phyloP scores from a whole-genome alignment of 2,888 invertebrate genomes.

The Tenodera sinensis region DNA sequence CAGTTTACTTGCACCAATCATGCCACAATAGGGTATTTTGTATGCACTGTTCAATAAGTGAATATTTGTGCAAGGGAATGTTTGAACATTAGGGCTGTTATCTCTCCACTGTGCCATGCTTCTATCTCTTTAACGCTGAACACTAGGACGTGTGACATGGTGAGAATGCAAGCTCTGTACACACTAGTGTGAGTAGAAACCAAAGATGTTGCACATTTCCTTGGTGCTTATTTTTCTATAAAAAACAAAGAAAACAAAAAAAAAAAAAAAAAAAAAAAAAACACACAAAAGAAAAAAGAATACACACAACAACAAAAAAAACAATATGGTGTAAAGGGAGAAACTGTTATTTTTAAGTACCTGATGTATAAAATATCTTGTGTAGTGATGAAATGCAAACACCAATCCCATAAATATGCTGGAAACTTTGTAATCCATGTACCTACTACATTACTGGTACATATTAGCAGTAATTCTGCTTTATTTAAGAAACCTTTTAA shows the following conservation, averaged over 20 bases:
- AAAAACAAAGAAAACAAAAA: not conserved
- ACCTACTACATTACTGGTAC: not conserved
- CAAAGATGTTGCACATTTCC: conserved; percentile 25
- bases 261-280: conserved; percentile 12
- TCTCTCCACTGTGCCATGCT: not conserved
- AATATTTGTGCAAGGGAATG: not conserved
- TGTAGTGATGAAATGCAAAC: conserved; percentile 8
- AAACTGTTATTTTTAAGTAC: conserved; percentile 24
- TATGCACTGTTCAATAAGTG: not conserved
- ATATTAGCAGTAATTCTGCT: conserved; percentile 5
- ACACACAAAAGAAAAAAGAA: conserved; percentile 14
- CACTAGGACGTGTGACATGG: not conserved
- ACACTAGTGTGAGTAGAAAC: conserved; percentile 17
- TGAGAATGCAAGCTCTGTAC: not conserved
- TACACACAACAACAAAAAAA: no score
- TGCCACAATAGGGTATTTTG: not conserved
- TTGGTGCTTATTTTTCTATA: conserved; percentile 28
- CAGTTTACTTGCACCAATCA: not conserved
- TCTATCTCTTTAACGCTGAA: not conserved
- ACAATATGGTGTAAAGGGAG: not conserved
- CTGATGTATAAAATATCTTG: conserved; percentile 26
- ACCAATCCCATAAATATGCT: conserved; percentile 7
- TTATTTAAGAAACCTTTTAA: conserved; percentile 17
- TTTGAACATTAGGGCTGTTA: not conserved
- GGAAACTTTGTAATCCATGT: not conserved